phyloP scores from a whole-genome alignment of 2,113 vertebrate genomes.

The Toxostoma redivivum region DNA sequence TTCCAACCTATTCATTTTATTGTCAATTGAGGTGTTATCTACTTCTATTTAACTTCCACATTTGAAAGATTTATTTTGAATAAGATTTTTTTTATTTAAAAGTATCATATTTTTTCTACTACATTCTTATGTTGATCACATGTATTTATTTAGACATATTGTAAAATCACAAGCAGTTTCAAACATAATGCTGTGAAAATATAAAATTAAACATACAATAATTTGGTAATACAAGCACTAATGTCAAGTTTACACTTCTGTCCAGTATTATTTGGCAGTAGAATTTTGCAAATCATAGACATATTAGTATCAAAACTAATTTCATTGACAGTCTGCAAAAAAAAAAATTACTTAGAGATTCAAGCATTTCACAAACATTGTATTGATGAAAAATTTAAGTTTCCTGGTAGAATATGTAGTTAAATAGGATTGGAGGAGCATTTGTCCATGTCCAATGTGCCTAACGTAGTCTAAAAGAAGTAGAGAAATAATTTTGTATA shows the following conservation, averaged over 20 bases:
- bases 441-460: background rate
- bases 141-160: background rate
- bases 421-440: background rate
- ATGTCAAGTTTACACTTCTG: background rate
- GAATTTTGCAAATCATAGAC: background rate
- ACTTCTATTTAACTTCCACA: background rate
- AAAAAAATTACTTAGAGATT: background rate
- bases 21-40: background rate
- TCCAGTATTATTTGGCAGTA: background rate
- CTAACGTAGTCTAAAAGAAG: accelerated
- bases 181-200: background rate
- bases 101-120: background rate
- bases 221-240: background rate
- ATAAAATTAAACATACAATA: background rate
- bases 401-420: background rate
- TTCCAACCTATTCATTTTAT: background rate
- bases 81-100: background rate
- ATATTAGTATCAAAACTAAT: background rate
- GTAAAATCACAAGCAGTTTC: background rate
- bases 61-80: background rate
- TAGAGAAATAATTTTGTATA: background rate
- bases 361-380: background rate
- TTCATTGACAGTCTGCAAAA: background rate
- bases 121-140: background rate
- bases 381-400: background rate